Percentiles rank a stretch among this genome's conserved stretches.
phyloP scores from a whole-genome alignment of 2,113 vertebrate species.

The Xenotilapia longispinis region DNA sequence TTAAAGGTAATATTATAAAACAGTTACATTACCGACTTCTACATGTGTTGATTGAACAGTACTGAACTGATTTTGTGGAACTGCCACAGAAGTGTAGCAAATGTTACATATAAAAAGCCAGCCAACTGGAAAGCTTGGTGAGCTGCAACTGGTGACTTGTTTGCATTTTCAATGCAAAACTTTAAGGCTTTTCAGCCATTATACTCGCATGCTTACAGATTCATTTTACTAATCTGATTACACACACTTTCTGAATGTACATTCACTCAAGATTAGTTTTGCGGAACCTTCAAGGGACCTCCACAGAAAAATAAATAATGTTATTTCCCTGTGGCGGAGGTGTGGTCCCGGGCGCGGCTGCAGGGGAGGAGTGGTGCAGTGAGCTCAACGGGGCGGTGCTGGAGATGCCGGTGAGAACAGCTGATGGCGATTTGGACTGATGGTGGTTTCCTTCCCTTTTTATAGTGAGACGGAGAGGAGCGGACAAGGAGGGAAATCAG shows the following conservation, averaged over 20 bases:
- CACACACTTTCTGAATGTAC: neutral
- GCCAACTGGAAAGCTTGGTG: neutral
- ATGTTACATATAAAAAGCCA: neutral
- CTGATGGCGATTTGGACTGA: too few species aligned
- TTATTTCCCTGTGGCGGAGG: neutral
- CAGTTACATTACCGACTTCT: neutral
- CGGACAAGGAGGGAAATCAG: too few species aligned
- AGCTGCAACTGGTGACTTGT: neutral
- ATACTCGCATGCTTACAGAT: neutral
- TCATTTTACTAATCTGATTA: neutral
- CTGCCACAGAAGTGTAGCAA: neutral
- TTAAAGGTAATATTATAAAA: neutral
- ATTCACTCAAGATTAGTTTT: too few species aligned
- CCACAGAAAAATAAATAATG: neutral
- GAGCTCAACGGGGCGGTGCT: neutral
- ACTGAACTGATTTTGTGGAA: neutral
- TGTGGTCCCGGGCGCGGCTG: too few species aligned
- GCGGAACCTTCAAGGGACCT: neutral
- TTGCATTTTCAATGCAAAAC: neutral
- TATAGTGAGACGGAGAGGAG: too few species aligned
- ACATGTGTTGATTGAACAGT: neutral
- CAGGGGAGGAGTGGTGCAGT: too few species aligned
- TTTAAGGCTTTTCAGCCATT: neutral
- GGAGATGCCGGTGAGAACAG: too few species aligned
- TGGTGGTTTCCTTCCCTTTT: too few species aligned